Conservation (phyloP, 2,888 invertebrate genomes). For the Allolobophora icterica region DNA sequence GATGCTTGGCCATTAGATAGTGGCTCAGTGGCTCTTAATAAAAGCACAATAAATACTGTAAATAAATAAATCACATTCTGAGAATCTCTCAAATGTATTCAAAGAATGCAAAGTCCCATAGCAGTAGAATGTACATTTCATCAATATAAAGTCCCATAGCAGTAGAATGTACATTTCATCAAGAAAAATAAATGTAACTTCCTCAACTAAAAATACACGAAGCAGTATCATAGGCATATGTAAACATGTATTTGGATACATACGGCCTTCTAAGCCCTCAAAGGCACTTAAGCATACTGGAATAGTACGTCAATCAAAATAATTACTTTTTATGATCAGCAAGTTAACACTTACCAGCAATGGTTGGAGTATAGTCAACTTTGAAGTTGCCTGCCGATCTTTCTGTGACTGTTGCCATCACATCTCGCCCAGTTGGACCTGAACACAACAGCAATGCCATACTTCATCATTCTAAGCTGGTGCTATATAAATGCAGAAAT, state of each 20-base stretch:
- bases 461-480: neutral
- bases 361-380: conserved; percentile 41
- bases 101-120: too few species aligned
- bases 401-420: conserved; percentile 35
- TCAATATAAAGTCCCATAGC: neutral
- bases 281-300: neutral
- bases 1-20: too few species aligned
- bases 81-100: too few species aligned
- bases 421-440: conserved; percentile 37
- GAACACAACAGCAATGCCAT: neutral
- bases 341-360: conserved; percentile 36
- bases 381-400: conserved; percentile 36
- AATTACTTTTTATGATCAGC: neutral
- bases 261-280: neutral
- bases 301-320: neutral
- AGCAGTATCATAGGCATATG: neutral
- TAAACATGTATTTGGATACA: neutral
- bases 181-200: neutral
- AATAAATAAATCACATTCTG: too few species aligned
- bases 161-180: neutral
- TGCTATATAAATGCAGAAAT: neutral
- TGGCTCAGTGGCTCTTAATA: too few species aligned
- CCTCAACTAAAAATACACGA: neutral
- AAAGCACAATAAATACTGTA: too few species aligned
- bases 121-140: too few species aligned